Base-by-base conservation (phyloP, 2,113 vertebrate genomes). In the Empidonax traillii region DNA sequence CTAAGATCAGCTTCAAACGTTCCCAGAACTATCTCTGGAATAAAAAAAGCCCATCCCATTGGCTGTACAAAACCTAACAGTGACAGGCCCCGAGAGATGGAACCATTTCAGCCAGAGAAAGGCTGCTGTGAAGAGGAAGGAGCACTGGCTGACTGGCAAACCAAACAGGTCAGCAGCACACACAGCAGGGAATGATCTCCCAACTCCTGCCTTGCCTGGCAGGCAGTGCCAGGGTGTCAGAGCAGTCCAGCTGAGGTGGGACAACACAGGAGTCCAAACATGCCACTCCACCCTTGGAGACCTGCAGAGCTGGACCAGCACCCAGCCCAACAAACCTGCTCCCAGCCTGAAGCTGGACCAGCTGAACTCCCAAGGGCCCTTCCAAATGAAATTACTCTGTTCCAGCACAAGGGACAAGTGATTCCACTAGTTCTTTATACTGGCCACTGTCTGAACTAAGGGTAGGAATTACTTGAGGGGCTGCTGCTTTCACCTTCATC, bases 331-430 rank as follows among this genome's bases (percentile, higher is more conserved):
- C 9, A 22, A 62, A 31, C 17, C 24, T 8, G 7, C 53, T 46
- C 33, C 0, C 0, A 46, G 28, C 4, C 2, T 51, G 27, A 21
- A 49, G 41, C 14, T 41, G 53, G 9, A 25, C 20, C 41, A 62
- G 6, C 4, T 31, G 25, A 87, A 19, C 59, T 55, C 33, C 39
- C 12, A 85, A 25, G 21, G 25, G 52, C 22, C 28, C 41, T 77
- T 43, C 37, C 65, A 78, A 2, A 16, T 30, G 46, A 9, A 66
- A 44, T 37, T 4, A 46, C 23, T 66, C 25, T 27, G 30, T 15
- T 49, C 14, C 24, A 20, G 0, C 13, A 41, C 3, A 41, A 61
- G 44, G 8, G 5, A 77, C 8, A 35, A 46, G 27, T 1, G 9
- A 21, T 72, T 14, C 55, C 52, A 46, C 37, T 6, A 3, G 17